Conservation (phyloP, 2,113 vertebrate genomes). For the Odocoileus hemionus region DNA sequence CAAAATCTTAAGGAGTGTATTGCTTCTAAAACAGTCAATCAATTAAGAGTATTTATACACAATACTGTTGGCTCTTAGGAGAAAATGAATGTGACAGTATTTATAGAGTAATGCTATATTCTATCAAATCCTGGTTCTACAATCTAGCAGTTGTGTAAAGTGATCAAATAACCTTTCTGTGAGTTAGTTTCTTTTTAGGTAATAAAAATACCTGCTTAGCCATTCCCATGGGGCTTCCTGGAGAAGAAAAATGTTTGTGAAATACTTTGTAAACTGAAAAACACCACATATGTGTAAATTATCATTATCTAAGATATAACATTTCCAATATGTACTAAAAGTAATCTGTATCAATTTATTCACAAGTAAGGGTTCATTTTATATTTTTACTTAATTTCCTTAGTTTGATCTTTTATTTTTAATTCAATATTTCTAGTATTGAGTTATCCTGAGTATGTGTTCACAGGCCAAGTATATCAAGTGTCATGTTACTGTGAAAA, state of each 20-base stretch:
- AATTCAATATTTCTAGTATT: neutral
- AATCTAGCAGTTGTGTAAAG: neutral
- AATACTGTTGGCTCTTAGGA: neutral
- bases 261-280: constrained; percentile 13
- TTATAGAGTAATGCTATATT: neutral
- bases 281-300: neutral
- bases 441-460: neutral
- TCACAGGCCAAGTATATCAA: neutral
- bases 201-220: constrained; percentile 24
- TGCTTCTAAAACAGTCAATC: neutral
- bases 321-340: neutral
- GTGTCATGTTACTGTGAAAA: neutral
- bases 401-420: neutral
- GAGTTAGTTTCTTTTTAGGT: neutral
- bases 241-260: neutral
- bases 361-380: neutral
- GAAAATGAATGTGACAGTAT: neutral
- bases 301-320: neutral
- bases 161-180: constrained; percentile 27
- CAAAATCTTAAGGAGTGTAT: constrained; percentile 57
- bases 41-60: neutral
- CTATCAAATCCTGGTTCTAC: neutral
- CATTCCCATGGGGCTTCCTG: neutral
- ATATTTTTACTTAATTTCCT: neutral
- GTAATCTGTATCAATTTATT: neutral